Conservation (phyloP, 2,113 vertebrate genomes). For the Pseudopodoces humilis region DNA sequence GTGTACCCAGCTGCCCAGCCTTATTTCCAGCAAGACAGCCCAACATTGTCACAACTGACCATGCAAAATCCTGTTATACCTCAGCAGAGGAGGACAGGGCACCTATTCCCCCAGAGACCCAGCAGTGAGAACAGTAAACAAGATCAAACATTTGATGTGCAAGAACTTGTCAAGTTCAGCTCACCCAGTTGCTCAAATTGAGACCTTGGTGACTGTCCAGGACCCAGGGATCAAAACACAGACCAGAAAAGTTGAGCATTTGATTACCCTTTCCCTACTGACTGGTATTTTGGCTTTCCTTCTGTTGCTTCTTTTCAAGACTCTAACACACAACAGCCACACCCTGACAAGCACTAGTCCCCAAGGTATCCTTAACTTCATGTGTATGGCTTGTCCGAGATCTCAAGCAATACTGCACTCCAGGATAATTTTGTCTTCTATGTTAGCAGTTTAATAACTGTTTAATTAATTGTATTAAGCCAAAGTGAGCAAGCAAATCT, state of each 20-base stretch:
- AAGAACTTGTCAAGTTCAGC: background rate
- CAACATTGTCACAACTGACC: background rate
- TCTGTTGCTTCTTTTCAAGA: background rate
- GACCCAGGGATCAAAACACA: background rate
- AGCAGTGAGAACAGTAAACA: background rate
- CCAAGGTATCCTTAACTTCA: background rate
- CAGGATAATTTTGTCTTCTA: background rate
- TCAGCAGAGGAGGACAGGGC: too few species aligned
- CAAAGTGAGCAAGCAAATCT: background rate
- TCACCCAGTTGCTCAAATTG: background rate
- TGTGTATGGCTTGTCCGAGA: background rate
- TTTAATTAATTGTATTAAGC: background rate
- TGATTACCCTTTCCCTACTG: background rate
- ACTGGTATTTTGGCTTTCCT: background rate
- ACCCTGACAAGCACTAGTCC: background rate
- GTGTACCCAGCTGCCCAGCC: background rate
- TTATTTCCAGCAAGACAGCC: background rate
- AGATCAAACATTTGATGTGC: background rate
- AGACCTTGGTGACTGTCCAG: background rate
- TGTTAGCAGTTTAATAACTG: background rate
- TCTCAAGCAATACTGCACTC: background rate
- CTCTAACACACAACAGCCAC: background rate
- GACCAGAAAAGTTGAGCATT: background rate
- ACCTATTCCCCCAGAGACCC: background rate
- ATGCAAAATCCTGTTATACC: background rate